A percentile compares a stretch with the other conserved stretches of the same genome.
phyloP scores from a whole-genome alignment of 64 coral and sea anemone genomes.

The Stichodactyla helianthus region DNA sequence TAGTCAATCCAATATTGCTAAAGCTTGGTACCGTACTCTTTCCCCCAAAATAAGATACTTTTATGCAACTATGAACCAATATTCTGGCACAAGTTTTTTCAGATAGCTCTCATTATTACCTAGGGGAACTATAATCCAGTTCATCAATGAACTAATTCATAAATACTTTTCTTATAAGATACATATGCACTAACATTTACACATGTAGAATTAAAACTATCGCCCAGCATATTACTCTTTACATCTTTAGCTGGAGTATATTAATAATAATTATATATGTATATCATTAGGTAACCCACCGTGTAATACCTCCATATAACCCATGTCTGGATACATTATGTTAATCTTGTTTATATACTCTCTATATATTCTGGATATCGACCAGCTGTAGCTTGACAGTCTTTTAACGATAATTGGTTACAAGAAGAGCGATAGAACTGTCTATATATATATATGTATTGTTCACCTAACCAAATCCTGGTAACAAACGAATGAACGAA shows the following conservation, averaged over 20 bases:
- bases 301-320: neutral
- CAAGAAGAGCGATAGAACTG: neutral
- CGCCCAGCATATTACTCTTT: neutral
- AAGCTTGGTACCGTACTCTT: neutral
- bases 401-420: neutral
- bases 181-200: conserved; percentile 7
- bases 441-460: neutral
- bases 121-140: neutral
- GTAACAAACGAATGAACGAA: neutral
- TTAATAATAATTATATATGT: neutral
- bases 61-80: neutral
- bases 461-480: neutral
- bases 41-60: neutral
- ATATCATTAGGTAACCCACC: neutral
- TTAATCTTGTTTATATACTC: neutral
- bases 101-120: neutral
- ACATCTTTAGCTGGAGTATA: neutral
- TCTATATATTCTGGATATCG: neutral
- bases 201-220: neutral
- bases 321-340: neutral
- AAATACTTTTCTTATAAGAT: conserved; percentile 2
- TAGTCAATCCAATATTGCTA: neutral
- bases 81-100: neutral
- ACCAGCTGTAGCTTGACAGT: neutral
- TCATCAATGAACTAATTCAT: conserved; percentile 1